Base-by-base conservation (phyloP, 2,888 invertebrate genomes). In the Chaetogeoica ovagalla region DNA sequence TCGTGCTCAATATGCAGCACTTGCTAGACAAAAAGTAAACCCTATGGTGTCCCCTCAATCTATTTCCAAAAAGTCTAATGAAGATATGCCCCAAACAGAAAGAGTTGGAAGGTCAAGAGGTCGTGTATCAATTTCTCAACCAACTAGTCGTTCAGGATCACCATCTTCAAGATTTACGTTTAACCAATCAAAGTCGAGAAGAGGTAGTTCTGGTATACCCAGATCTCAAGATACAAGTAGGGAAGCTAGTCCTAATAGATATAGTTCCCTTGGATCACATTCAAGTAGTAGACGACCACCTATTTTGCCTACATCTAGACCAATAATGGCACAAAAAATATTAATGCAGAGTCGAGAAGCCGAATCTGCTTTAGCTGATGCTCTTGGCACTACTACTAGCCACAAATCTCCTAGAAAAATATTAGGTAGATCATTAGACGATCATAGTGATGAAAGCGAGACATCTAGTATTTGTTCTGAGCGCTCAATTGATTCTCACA, bases 381-480 rank as follows among this genome's bases (percentile, higher is more conserved):
- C 91, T 82, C 87, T 92, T 84, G 90, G 88, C 84, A 85, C 85
- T 85, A 76, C 65, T 74, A 75, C 73, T 48, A 19, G 82, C 59
- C 70, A 60, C 57, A 55, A 71, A 77, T 83, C 70, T 82, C 82
- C 73, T 71, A 82, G 81, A 72, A 81, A 74, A 62, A 69, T 79
- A 63, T 83, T 81, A 21, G 69, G 69, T 55, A 72, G 83, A n/a
- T 74, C 82, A 30, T 83, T 84, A 0, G 93, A 93, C 48, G 94
- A 95, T 85, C 92, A 92, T 85, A 92, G 92, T 19, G 93, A 93
- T 84, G 95, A 96, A 85, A 95, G 96, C 13, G 75, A 76, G 86
- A 97, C 96, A 0, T 97, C 97, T 70, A 97, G 96, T 85, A 93
- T 98, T 17, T 97, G 97, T 86, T 97, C 97, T 0, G 97, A 97